Percentiles rank a stretch among this genome's conserved stretches.
Evolutionary conservation across 2,888 invertebrate species (phyloP).

Genomic region (Latrodectus elegans): DNA sequence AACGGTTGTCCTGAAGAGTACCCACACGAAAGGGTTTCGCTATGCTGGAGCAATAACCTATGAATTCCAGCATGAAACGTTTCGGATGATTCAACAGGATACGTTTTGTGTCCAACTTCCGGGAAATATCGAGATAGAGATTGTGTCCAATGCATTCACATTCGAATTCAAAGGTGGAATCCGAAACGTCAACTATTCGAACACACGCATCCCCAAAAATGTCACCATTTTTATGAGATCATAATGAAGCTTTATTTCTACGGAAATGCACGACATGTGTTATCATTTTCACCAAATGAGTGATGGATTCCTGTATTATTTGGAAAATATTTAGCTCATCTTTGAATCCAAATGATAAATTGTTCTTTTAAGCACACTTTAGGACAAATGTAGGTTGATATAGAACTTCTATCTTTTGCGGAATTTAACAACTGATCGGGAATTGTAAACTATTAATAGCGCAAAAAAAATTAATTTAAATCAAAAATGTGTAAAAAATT

Average conservation of each 20-base stretch:
- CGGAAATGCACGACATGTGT: background rate
- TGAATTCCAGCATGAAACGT: constrained; percentile 16
- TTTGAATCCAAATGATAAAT: too few relatives aligned
- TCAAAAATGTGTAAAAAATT: too few relatives aligned
- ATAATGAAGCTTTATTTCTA: background rate
- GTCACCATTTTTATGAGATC: background rate
- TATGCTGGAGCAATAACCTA: background rate
- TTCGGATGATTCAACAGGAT: constrained; percentile 65
- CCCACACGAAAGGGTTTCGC: background rate
- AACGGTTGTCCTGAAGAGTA: background rate
- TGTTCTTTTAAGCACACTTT: too few relatives aligned
- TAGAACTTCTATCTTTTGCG: too few relatives aligned
- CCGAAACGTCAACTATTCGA: background rate
- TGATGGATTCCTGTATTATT: background rate
- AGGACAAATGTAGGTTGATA: too few relatives aligned
- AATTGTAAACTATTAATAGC: too few relatives aligned
- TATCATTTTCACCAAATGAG: background rate
- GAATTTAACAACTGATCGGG: too few relatives aligned
- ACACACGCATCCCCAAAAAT: background rate
- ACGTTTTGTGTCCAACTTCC: constrained; percentile 61
- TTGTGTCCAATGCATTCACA: background rate
- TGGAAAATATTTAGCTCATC: background rate
- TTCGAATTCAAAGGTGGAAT: background rate
- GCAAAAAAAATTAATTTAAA: too few relatives aligned
- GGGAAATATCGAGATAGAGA: constrained; percentile 38